Base-by-base conservation (phyloP, 2,797 vertebrate genomes). In the Sebastes vulpes region DNA sequence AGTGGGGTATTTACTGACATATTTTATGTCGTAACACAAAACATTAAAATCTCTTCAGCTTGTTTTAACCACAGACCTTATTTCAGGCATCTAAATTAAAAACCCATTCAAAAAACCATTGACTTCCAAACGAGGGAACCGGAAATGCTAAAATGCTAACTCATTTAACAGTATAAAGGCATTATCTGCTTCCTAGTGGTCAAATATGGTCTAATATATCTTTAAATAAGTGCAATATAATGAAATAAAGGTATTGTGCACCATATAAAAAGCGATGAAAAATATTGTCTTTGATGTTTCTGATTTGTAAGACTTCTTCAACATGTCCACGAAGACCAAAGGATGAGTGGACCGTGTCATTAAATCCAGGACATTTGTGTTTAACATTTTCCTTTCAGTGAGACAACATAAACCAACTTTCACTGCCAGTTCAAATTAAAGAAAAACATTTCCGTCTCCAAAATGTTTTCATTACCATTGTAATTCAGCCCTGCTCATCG, bases 391-490 rank as follows among this genome's bases (percentile, higher is more conserved):
- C 58, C 71, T 56, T 67, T 56, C 21, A 84, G 32, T 7, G 6
- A 68, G 48, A 90, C 65, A 32, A 71, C 26, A 48, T 38, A 82
- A 87, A 70, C 46, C 21, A 54, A 65, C 29, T 68, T 73, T 68
- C 50, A 68, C 59, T 85, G 46, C 61, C 72, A 81, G 86, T 32
- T 82, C 68, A 12, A 67, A 81, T 79, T 72, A 58, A 60, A 80
- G 29, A 65, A 82, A 70, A 38, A 61, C 20, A 4, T 63, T 26
- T 80, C 76, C 46, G 35, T 77, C 67, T 82, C 58, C 38, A 67
- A 75, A 79, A 84, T 53, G 63, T 72, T 85, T 80, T 83, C 18
- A 61, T 68, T 80, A 57, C 60, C 75, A 69, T 74, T 83, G 61
- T 75, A 70, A 85, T 75, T 72, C 35, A 71, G 42, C 31, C 21